Base-by-base conservation (phyloP, 2,797 vertebrate species). In the Platalea minor region DNA sequence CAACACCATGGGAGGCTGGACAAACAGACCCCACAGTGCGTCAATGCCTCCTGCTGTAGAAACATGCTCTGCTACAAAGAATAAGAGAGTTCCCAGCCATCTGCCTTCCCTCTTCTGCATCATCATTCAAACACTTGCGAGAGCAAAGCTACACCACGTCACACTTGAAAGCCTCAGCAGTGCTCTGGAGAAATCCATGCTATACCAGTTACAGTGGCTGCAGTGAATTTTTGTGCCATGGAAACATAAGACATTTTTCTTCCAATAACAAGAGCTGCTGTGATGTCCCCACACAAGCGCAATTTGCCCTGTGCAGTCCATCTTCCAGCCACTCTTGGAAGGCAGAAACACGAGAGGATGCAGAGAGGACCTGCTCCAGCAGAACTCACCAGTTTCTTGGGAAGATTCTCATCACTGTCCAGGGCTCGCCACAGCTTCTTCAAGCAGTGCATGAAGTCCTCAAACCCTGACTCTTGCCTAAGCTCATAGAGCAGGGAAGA, bases 351-450 rank as follows among this genome's bases (percentile, higher is more conserved):
- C 56, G 39, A 54, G 17, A 51, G 31, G 61, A n/a, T 7, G 46
- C 25, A 16, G 24, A 51, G 48, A 51, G 5, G 43, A 51, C 17
- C 50, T 8, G 31, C 20, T 70, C 73, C 14, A 15, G 24, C 53
- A 94, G 74, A 56, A 90, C 98, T 98, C 97, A 99, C 99, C 98
- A 99, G 97, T 94, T 99, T 99, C 37, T 97, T 96, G 5, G 99
- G 98, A 65, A 99, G 98, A 88, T 98, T 98, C 29, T 39, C 37
- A 91, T 99, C 99, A 41, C 98, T 99, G 31, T 99, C 98, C 93
- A 99, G 98, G 83, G 99, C 99, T 95, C 98, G 98, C 99, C 99
- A 99, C 29, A 99, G 97, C 61, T 99, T 99, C 28, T 92, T 85
- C 59, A 99, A 91, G 35, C 98, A 97, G 9, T 41, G 51, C 97